A percentile compares a stretch with the other conserved stretches of the same genome.
These are phyloP conservation scores for Remorina albescens DNA, from an alignment of 2,797 vertebrate species.

Conservation along the genomic window DNA sequence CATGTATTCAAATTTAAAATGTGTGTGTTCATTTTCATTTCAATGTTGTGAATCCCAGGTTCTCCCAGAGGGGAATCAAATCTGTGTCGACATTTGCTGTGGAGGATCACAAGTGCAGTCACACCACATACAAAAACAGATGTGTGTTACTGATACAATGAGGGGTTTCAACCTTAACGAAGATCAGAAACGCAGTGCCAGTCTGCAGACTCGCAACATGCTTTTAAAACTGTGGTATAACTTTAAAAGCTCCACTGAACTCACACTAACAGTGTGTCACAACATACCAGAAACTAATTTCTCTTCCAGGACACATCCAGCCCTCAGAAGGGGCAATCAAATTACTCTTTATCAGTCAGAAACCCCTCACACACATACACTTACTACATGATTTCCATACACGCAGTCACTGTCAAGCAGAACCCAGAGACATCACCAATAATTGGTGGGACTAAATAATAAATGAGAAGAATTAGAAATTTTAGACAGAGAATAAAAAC, in stretches of 20 bases:
- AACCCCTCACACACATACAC: constrained; percentile 12
- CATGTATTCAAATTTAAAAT: neutral
- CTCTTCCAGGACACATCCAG: constrained; percentile 42
- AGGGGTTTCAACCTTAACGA: neutral
- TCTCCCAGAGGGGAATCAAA: neutral
- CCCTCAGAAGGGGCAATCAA: constrained; percentile 27
- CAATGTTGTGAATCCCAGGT: constrained; percentile 2
- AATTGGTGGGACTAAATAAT: constrained; percentile 26
- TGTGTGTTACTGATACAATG: constrained; percentile 13
- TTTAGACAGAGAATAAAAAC: constrained; percentile 25
- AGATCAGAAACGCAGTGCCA: neutral
- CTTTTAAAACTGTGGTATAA: constrained; percentile 6
- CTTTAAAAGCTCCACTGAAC: neutral
- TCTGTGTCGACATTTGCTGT: constrained; percentile 9
- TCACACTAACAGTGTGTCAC: constrained; percentile 17
- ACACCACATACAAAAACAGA: neutral
- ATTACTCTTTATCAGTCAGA: constrained; percentile 29
- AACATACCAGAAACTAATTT: constrained; percentile 34
- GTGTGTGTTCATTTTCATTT: neutral
- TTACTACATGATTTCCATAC: too few species aligned
- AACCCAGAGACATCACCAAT: constrained; percentile 28
- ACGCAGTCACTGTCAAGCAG: constrained; percentile 15
- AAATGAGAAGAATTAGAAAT: constrained; percentile 39
- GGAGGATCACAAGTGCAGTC: neutral
- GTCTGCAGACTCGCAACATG: neutral